These are phyloP conservation scores for Gallinago media DNA, from an alignment of 2,113 vertebrate species.

Conservation along the genomic window DNA sequence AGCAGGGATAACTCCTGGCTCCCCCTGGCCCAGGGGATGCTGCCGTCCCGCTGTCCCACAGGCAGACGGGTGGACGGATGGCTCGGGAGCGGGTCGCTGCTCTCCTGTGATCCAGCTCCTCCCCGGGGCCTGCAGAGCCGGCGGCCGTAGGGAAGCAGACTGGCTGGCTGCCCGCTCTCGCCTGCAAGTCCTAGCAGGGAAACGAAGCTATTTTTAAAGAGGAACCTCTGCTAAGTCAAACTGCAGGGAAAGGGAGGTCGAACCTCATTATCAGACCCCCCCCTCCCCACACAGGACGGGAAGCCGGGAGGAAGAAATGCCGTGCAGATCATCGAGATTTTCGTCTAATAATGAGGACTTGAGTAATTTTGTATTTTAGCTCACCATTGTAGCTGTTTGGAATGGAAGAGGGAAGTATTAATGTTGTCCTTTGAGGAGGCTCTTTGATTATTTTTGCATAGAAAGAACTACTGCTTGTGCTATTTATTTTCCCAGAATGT, in stretches of 20 bases:
- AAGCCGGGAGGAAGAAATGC: neutral
- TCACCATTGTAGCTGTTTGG: neutral
- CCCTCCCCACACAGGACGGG: neutral
- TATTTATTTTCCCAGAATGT: neutral
- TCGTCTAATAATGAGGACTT: neutral
- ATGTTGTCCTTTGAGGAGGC: too few species aligned
- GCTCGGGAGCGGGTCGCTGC: neutral
- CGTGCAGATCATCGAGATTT: neutral
- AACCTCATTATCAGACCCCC: neutral
- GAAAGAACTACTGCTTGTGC: neutral
- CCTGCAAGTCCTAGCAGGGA: constrained; percentile 58
- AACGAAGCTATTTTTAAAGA: constrained; percentile 66
- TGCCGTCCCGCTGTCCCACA: neutral
- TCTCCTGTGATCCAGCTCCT: constrained; percentile 52
- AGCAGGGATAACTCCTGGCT: neutral
- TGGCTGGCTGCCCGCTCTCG: constrained; percentile 60
- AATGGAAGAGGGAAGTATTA: neutral
- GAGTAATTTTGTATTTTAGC: neutral
- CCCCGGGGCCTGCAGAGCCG: neutral
- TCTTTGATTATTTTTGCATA: too few species aligned
- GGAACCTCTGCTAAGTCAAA: constrained; percentile 43
- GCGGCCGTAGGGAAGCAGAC: constrained; percentile 51
- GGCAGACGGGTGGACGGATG: neutral
- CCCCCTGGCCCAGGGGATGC: neutral
- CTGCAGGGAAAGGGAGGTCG: constrained; percentile 12